Evolutionary conservation across 1,140 invertebrate genomes (phyloP).

Genomic region (Marisa cornuarietis): DNA sequence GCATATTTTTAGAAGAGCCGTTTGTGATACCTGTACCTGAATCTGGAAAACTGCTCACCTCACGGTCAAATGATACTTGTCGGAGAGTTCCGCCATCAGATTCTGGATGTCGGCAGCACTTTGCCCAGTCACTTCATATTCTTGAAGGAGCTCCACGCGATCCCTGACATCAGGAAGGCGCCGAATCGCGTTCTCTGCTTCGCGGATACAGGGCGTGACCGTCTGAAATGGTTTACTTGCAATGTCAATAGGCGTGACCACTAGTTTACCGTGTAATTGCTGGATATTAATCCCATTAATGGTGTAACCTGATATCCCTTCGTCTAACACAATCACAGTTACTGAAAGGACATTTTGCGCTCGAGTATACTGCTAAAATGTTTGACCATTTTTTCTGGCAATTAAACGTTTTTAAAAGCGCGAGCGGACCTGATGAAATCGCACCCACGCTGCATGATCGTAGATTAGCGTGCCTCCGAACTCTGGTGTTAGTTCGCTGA

Average conservation of each 20-base stretch:
- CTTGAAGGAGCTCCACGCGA: conserved; percentile 42
- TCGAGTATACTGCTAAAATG: too few relatives aligned
- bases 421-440: conserved; percentile 37
- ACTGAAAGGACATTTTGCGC: too few relatives aligned
- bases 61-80: conserved; percentile 38
- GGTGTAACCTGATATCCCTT: too few relatives aligned
- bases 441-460: conserved; percentile 43
- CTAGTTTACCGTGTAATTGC: too few relatives aligned
- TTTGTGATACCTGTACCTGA: too few relatives aligned
- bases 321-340: too few relatives aligned
- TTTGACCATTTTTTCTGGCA: too few relatives aligned
- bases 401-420: too few relatives aligned
- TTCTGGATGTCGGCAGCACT: conserved; percentile 29
- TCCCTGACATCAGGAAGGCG: conserved; percentile 35
- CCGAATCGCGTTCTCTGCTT: conserved; percentile 26
- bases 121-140: conserved; percentile 41
- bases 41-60: conserved; percentile 19
- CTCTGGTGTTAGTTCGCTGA: conserved; percentile 42
- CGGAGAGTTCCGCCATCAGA: conserved; percentile 34
- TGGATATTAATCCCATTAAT: neutral
- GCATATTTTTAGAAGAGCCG: too few relatives aligned
- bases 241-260: neutral
- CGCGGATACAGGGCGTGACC: conserved; percentile 35
- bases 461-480: conserved; percentile 42
- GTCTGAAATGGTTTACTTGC: conserved; percentile 27